Evolutionary conservation across 2,113 vertebrate species (phyloP), one percentile per base, ranked within the genome.

Genomic region (Vanacampus margaritifer): DNA sequence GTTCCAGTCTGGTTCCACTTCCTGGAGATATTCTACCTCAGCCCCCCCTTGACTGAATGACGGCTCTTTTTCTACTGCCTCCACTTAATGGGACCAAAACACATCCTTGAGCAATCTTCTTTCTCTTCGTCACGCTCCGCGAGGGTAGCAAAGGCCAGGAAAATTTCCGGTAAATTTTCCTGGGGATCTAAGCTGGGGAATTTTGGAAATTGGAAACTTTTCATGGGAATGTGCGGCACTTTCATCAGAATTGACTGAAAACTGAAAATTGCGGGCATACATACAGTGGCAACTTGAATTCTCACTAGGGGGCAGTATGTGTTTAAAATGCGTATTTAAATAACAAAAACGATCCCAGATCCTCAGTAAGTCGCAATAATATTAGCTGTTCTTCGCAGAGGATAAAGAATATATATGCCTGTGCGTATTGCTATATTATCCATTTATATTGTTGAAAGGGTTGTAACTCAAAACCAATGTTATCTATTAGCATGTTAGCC

Each of bases 1-100:
- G 75, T 81, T 57, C 16, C 54, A 57, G 23, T 32, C 26, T 13
- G 16, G 26, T 57, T 32, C 54, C 54, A 16, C 54, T 57, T 26
- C 54, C 26, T 57, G 4, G 54, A 57, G 26, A 57, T 26, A 17
- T 57, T 57, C 54, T 57, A 57, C 54, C 54, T 57, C 54, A 57
- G 14, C 54, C 14, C 54, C n/a, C 51, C 26, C 5, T 57, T 57
- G 48, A 32, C 54, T 57, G 14, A 32, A 32, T 32, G 14, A 16
- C 54, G 24, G 2, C 26, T 28, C 26, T 32, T 57, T 57, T 57
- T 57, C 54, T 57, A 57, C 54, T 32, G 54, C 54, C 26, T 17
- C 16, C 16, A 17, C 14, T 16, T 32, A 57, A 32, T 16, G 23
- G 54, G 54, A 57, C 54, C 54, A 57, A 57, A 26, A 50, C 48